Evolutionary conservation across 2,797 vertebrate genomes (phyloP).

Genomic region (Lepus oiostolus): DNA sequence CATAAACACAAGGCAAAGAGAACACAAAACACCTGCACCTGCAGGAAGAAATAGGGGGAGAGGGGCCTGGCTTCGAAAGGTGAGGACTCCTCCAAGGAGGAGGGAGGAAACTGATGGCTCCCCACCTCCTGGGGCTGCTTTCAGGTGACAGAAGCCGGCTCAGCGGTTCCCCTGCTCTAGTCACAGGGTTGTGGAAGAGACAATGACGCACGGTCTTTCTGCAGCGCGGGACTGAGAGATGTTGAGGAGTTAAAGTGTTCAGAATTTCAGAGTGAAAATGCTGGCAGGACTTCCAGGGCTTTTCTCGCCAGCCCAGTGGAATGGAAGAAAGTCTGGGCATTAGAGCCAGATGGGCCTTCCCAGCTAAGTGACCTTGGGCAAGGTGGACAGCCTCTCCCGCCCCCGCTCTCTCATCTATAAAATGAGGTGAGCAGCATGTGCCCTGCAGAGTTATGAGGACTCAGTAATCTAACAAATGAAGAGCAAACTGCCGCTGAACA

Average conservation of each 20-base stretch:
- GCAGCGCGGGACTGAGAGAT: background rate
- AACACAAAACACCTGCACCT: background rate
- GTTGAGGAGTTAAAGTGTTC: conserved; percentile 39
- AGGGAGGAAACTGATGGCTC: background rate
- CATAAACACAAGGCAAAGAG: conserved; percentile 21
- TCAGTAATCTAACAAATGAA: conserved; percentile 54
- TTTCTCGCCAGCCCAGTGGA: background rate
- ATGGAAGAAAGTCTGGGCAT: conserved; percentile 40
- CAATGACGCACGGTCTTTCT: background rate
- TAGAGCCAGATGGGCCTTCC: conserved; percentile 49
- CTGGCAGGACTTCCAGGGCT: background rate
- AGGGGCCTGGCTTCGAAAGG: background rate
- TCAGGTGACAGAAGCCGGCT: background rate
- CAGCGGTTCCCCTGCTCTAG: background rate
- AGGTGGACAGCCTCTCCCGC: conserved; percentile 8
- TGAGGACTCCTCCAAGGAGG: too few species aligned
- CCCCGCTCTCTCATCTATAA: conserved; percentile 57
- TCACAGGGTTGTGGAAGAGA: background rate
- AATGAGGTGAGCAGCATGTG: conserved; percentile 42
- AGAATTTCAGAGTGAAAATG: background rate
- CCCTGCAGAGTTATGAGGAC: conserved; percentile 34
- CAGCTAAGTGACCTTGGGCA: conserved; percentile 66
- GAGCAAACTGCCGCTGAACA: conserved; percentile 47
- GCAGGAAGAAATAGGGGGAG: background rate
- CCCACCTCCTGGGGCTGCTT: background rate